Evolutionary conservation across 2,888 invertebrate species (phyloP), one percentile per base, ranked within the genome.

Genomic region (Petrophora chlorosata): DNA sequence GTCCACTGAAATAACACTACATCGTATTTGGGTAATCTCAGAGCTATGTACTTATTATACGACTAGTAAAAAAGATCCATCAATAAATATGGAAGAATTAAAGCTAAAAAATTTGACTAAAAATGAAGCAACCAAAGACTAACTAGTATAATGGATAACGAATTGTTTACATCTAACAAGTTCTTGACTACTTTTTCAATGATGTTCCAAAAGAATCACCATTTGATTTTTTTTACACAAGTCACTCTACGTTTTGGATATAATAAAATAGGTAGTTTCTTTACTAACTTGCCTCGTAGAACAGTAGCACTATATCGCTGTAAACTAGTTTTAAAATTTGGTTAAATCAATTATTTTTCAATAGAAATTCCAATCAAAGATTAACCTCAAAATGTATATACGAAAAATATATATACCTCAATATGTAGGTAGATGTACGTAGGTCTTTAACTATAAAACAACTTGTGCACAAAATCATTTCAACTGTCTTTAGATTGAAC

Each of bases 31-130:
- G 17, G 25, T 36, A 30, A 36, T 42, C 30, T 41, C 41, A 33
- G 28, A 42, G 30, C 17, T 40, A 67, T 69, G 70, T 70, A 71
- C 70, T 73, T 70, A 60, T 55, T 53, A 59, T 59, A 73, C 59
- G 73, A 73, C 73, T 73, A 73, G 73, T 60, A 30, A 43, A 38
- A 56, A 65, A 63, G 55, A 59, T 65, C 58, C 57, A 60, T 61
- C 56, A 61, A 59, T 55, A 54, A 64, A 56, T 49, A 53, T 34
- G 50, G 60, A 62, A 56, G 61, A 68, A 61, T 57, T 63, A 61
- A 55, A 45, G 53, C 64, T 68, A 62, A 61, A 67, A 67, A 57
- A 60, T 61, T 58, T 53, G 59, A 64, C 59, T 72, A 65, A 70
- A 61, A 50, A 15, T 8, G 22, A 12, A 40, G 40, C 35, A 35